Evolutionary conservation across 2,797 vertebrate genomes (phyloP).

Genomic region (Thamnophis elegans): DNA sequence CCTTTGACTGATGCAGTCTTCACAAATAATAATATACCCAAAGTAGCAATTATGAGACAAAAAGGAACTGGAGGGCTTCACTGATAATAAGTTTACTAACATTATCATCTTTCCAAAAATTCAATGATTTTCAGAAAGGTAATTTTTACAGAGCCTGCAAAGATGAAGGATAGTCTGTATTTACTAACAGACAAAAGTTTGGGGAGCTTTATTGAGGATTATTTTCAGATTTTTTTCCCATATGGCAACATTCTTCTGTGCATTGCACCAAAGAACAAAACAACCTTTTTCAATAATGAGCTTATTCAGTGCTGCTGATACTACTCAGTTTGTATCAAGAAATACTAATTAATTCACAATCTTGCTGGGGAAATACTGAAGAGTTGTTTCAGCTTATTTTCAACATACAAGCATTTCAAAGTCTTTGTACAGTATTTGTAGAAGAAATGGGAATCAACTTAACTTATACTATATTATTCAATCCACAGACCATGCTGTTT

Average conservation of each 20-base stretch:
- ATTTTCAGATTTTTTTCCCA: slow-evolving; percentile 41
- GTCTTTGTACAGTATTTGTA: slow-evolving; percentile 6
- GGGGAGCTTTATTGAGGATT: slow-evolving; percentile 41
- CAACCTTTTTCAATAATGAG: slow-evolving; percentile 13
- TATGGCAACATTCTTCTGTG: slow-evolving; percentile 44
- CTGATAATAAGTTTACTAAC: slow-evolving; percentile 59
- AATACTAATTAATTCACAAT: slow-evolving; percentile 59
- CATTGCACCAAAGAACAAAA: background rate
- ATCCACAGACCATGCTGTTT: slow-evolving; percentile 1
- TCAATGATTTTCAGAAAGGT: slow-evolving; percentile 63
- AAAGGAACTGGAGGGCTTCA: slow-evolving; percentile 51
- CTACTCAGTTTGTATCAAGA: slow-evolving; percentile 53
- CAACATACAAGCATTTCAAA: slow-evolving; percentile 33
- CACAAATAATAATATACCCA: slow-evolving; percentile 47
- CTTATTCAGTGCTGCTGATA: slow-evolving; percentile 35
- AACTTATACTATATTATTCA: slow-evolving; percentile 8
- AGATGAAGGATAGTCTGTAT: slow-evolving; percentile 56
- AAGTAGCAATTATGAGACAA: slow-evolving; percentile 41
- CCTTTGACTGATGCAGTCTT: slow-evolving; percentile 30
- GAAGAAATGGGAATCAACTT: background rate
- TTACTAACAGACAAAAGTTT: slow-evolving; percentile 49
- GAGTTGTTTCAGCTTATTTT: slow-evolving; percentile 47
- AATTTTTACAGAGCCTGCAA: slow-evolving; percentile 65
- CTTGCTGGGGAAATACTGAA: slow-evolving; percentile 29
- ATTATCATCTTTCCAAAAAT: slow-evolving; percentile 57